Evolutionary conservation across 2,113 vertebrate genomes (phyloP).

Genomic region (Microcebus ravelobensis): DNA sequence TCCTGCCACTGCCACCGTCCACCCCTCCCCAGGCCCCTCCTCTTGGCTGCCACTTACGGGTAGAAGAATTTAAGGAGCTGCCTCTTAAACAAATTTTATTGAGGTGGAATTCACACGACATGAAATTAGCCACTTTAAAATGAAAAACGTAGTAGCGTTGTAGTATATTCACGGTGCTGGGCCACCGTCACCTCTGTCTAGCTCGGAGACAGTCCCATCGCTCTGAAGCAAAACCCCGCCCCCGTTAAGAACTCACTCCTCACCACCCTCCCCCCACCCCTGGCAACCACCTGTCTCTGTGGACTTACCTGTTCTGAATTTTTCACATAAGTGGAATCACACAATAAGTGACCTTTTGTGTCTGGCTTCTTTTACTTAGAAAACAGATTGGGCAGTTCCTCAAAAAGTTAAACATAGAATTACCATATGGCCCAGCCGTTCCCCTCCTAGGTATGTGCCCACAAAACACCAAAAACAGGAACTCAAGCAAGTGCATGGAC

Average conservation of each 20-base stretch:
- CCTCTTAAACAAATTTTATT: neutral
- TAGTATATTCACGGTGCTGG: no score
- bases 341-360: neutral
- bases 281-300: neutral
- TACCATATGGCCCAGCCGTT: neutral
- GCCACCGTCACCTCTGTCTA: no score
- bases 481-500: neutral
- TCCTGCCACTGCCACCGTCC: neutral
- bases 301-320: neutral
- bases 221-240: neutral
- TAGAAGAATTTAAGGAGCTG: neutral
- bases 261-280: no score
- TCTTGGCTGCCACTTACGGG: neutral
- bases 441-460: neutral
- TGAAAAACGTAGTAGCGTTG: neutral
- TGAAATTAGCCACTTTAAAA: neutral
- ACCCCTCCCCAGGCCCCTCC: no score
- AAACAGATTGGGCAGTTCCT: neutral
- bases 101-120: neutral
- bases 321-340: neutral
- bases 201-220: neutral
- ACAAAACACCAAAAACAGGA: neutral
- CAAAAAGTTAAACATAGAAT: neutral
- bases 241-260: neutral
- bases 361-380: neutral